phyloP scores from a whole-genome alignment of 64 coral and sea anemone species.

The Pachyseris speciosa region DNA sequence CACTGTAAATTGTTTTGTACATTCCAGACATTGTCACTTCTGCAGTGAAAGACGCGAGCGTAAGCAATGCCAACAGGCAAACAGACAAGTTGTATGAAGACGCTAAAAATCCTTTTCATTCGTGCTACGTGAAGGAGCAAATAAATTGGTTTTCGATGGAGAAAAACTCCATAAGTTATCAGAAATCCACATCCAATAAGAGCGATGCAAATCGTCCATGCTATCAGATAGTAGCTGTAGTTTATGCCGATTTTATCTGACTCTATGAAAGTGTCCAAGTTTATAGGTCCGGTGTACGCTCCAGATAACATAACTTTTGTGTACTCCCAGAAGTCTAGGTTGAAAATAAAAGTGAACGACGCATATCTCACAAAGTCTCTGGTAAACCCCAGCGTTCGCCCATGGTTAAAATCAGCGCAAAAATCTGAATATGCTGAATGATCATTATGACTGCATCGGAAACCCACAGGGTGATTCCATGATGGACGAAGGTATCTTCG shows the following conservation, averaged over 20 bases:
- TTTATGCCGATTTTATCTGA: slow-evolving; percentile 69
- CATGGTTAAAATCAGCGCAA: slow-evolving; percentile 86
- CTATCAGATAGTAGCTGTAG: slow-evolving; percentile 89
- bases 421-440: slow-evolving; percentile 95
- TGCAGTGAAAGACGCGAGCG: slow-evolving; percentile 89
- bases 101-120: slow-evolving; percentile 89
- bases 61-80: slow-evolving; percentile 82
- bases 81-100: slow-evolving; percentile 75
- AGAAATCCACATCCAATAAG: slow-evolving; percentile 78
- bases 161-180: slow-evolving; percentile 71
- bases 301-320: slow-evolving; percentile 65
- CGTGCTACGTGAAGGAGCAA: slow-evolving; percentile 89
- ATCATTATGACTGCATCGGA: slow-evolving; percentile 95
- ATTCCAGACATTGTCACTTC: slow-evolving; percentile 81
- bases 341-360: slow-evolving; percentile 82
- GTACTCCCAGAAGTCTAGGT: slow-evolving; percentile 97
- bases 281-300: slow-evolving; percentile 76
- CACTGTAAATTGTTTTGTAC: slow-evolving; percentile 90
- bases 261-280: slow-evolving; percentile 54
- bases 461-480: slow-evolving; percentile 97
- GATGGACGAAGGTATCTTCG: slow-evolving; percentile 82
- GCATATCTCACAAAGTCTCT: slow-evolving; percentile 76
- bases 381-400: slow-evolving; percentile 98
- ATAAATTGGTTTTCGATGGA: slow-evolving; percentile 90
- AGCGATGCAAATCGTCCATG: slow-evolving; percentile 73